A percentile compares a stretch with the other conserved stretches of the same genome.
Evolutionary conservation across 1,140 invertebrate genomes (phyloP).

Genomic region (Physella acuta): DNA sequence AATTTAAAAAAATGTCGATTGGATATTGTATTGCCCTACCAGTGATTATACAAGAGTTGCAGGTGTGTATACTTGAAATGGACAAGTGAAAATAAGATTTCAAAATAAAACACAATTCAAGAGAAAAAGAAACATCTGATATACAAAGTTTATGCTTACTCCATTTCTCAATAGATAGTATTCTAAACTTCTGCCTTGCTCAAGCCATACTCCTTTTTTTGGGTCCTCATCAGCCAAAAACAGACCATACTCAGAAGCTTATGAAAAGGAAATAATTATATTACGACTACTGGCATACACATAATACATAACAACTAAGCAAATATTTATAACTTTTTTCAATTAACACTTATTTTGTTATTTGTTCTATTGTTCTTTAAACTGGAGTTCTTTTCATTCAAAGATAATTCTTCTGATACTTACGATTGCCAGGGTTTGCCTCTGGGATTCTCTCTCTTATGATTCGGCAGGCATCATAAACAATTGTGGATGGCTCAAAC

Average conservation of each 20-base stretch:
- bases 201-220: conserved; percentile 96
- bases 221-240: conserved; percentile 94
- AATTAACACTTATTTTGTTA: too few relatives aligned
- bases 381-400: too few relatives aligned
- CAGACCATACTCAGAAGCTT: conserved; percentile 94
- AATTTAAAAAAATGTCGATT: too few relatives aligned
- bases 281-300: background rate
- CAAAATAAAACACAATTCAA: too few relatives aligned
- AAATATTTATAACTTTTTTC: background rate
- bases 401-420: too few relatives aligned
- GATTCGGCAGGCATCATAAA: conserved; percentile 92
- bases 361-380: too few relatives aligned
- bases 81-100: too few relatives aligned
- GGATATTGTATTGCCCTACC: too few relatives aligned
- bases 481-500: conserved; percentile 89
- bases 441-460: conserved; percentile 93
- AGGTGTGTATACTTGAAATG: too few relatives aligned
- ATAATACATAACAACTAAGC: background rate
- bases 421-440: conserved; percentile 65
- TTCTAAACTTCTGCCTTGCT: conserved; percentile 86
- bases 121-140: too few relatives aligned
- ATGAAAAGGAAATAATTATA: conserved; percentile 37
- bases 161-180: conserved; percentile 95
- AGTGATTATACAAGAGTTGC: too few relatives aligned
- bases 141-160: too few relatives aligned